Conservation (phyloP, 2,113 vertebrate genomes). For the Lepidothrix coronata region DNA sequence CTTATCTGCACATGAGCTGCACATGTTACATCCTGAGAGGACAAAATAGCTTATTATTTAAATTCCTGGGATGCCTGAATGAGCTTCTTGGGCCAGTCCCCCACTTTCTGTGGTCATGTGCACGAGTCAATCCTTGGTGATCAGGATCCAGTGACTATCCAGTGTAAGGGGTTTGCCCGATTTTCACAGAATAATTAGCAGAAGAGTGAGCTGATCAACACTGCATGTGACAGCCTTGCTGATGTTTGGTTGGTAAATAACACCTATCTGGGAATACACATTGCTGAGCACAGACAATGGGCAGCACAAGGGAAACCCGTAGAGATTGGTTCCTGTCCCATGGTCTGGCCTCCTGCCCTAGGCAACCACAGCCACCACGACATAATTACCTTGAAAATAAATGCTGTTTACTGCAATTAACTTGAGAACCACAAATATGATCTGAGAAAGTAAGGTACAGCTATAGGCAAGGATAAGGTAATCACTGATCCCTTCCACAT, state of each 20-base stretch:
- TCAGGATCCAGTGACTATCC: neutral
- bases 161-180: neutral
- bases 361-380: neutral
- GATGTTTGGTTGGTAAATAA: neutral
- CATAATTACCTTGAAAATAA: neutral
- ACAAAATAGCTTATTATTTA: neutral
- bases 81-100: neutral
- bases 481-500: neutral
- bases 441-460: neutral
- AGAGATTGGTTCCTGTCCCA: neutral
- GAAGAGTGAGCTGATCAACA: neutral
- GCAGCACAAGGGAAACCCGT: neutral
- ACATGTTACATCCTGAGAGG: neutral
- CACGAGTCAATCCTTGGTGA: neutral
- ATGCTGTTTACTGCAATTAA: neutral
- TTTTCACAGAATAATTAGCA: neutral
- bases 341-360: neutral
- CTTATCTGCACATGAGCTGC: neutral
- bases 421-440: neutral
- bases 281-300: neutral
- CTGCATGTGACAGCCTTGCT: neutral
- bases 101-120: rapidly evolving
- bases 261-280: neutral
- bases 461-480: neutral
- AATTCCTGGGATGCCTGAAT: neutral